Base-by-base conservation (phyloP, 2,888 invertebrate species). In the Drosophila greeni region DNA sequence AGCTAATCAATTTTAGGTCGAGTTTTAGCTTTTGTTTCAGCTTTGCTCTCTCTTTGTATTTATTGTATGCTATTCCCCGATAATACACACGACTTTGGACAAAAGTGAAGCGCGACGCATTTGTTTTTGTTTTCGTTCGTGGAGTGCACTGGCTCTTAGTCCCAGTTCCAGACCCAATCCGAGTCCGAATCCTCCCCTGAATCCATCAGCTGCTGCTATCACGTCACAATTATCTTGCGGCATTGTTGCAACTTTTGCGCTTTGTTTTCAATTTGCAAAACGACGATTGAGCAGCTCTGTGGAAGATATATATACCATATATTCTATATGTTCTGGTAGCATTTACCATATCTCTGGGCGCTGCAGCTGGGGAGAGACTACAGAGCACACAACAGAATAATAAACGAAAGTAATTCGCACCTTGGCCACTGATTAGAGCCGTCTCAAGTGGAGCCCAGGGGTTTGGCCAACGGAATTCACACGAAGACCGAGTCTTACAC, bases 221-320 rank as follows among this genome's bases (percentile, higher is more conserved):
- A 65, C 67, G 67, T 65, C 66, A 75, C 68, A 70, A 75, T 79
- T 82, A 70, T 76, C 69, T 60, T 20, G 48, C 43, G 37, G 72
- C 78, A 70, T 83, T 80, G 77, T 76, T 80, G 77, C 75, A 80
- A 76, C 77, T 76, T 80, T 72, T 72, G 72, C 72, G 75, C 70
- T 68, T 61, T 61, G 60, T 61, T 61, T 60, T 20, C 33, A 47
- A 14, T 29, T 37, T 14, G n/a, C 16, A 12, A 14, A 57, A 39
- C 53, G 18, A 39, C 23, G 29, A 48, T 56, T 49, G 36, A 56
- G 51, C 51, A 37, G 34, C 26, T 45, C 33, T 54, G n/a, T 1
- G 8, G 23, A 31, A 59, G 58, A 29, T 57, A 47, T 42, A 20
- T 37, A 11, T 33, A 56, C n/a, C n/a, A n/a, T 40, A 40, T 55